Evolutionary conservation across 23 tunicate species (phyloP).

Genomic region (Halocynthia aurantium): DNA sequence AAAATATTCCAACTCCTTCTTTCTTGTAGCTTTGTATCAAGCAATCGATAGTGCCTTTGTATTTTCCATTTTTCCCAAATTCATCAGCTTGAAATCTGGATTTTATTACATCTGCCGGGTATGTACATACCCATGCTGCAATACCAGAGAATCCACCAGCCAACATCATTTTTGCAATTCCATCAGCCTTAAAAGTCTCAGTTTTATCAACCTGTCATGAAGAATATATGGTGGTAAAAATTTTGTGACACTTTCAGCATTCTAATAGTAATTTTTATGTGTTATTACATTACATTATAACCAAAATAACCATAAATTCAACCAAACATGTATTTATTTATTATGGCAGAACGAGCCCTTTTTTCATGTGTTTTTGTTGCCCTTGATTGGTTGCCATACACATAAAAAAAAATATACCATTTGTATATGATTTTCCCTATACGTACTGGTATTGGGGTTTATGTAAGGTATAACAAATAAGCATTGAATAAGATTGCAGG

Average conservation of each 20-base stretch:
- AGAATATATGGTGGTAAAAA: not conserved
- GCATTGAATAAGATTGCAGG: no score
- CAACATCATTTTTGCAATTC: slow-evolving; percentile 48
- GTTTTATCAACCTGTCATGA: slow-evolving; percentile 38
- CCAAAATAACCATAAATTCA: no score
- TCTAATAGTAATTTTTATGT: no score
- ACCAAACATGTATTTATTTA: not conserved
- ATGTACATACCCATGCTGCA: slow-evolving; percentile 87
- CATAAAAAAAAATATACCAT: no score
- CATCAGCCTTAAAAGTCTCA: slow-evolving; percentile 34
- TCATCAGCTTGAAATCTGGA: slow-evolving; percentile 88
- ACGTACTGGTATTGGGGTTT: no score
- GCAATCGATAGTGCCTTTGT: slow-evolving; percentile 60
- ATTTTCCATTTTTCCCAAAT: slow-evolving; percentile 54
- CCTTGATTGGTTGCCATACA: no score
- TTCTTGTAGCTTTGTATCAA: slow-evolving; percentile 18
- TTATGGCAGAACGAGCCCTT: no score
- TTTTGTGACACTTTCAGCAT: no score
- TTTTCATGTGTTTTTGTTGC: no score
- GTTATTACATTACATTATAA: not conserved
- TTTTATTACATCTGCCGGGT: slow-evolving; percentile 94
- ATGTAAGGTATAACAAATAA: no score
- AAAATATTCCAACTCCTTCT: slow-evolving; percentile 43
- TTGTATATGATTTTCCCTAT: no score
- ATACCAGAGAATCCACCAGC: slow-evolving; percentile 95